Conservation (phyloP, 1,140 invertebrate species). For the Spodoptera litura region DNA sequence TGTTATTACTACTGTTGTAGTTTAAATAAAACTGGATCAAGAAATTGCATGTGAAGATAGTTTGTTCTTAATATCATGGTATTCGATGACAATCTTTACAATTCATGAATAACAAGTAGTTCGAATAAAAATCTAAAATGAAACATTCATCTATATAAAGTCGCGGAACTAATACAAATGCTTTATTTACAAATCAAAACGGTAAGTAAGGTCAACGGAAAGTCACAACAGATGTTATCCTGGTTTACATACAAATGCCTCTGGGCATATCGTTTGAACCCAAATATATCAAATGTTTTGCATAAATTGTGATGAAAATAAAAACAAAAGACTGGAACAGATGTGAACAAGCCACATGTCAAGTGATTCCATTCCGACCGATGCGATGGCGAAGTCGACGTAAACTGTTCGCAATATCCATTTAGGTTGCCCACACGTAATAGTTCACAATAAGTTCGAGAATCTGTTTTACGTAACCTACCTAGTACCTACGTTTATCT, state of each 20-base stretch:
- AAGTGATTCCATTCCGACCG: slow-evolving; percentile 32
- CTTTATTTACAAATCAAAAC: slow-evolving; percentile 40
- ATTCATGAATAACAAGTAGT: too few species aligned
- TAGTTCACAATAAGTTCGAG: slow-evolving; percentile 21
- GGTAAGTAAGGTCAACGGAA: slow-evolving; percentile 51
- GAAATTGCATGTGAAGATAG: background rate
- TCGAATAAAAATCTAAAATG: too few species aligned
- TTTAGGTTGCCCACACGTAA: background rate
- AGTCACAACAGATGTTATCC: slow-evolving; percentile 57
- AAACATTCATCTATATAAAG: background rate
- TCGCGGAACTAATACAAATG: slow-evolving; percentile 10
- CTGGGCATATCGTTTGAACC: slow-evolving; percentile 61
- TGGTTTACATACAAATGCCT: slow-evolving; percentile 68
- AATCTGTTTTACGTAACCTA: slow-evolving; percentile 3
- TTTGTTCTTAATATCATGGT: too few species aligned
- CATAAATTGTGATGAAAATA: slow-evolving; percentile 65
- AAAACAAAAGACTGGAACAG: slow-evolving; percentile 48
- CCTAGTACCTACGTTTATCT: slow-evolving; percentile 22
- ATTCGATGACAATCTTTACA: too few species aligned
- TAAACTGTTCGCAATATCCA: slow-evolving; percentile 23
- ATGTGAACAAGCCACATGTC: slow-evolving; percentile 31
- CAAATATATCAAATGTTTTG: slow-evolving; percentile 69
- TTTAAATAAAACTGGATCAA: background rate
- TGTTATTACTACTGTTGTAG: background rate
- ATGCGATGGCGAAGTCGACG: too few species aligned